phyloP scores from a whole-genome alignment of 2,888 invertebrate species.

The Eupithecia inturbata region DNA sequence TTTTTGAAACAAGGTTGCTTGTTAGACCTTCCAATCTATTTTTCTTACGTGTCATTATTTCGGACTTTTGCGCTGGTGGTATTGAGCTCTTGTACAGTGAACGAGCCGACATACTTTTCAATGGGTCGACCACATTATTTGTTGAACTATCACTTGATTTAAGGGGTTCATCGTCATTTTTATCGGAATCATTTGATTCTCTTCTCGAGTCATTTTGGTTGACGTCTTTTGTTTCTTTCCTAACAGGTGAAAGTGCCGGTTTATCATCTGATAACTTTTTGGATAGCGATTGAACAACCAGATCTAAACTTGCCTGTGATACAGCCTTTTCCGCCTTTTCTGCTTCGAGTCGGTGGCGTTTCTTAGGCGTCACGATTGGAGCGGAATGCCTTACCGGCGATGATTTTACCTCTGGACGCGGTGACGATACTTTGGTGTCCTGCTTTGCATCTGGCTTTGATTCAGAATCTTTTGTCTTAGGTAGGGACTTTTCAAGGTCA shows the following conservation, averaged over 20 bases:
- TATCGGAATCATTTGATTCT: constrained; percentile 60
- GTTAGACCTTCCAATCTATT: constrained; percentile 86
- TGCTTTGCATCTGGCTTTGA: constrained; percentile 64
- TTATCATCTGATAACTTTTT: constrained; percentile 79
- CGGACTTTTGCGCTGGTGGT: constrained; percentile 79
- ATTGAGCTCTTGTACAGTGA: constrained; percentile 78
- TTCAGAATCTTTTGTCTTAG: constrained; percentile 73
- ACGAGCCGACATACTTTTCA: constrained; percentile 80
- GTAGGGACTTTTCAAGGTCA: constrained; percentile 76
- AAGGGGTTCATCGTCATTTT: constrained; percentile 48
- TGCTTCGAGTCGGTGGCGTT: constrained; percentile 87
- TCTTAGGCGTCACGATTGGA: constrained; percentile 88
- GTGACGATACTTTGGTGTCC: constrained; percentile 69
- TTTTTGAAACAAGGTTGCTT: constrained; percentile 85
- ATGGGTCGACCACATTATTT: constrained; percentile 65
- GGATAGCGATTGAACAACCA: constrained; percentile 78
- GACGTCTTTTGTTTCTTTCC: constrained; percentile 65
- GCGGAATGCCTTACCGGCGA: constrained; percentile 72
- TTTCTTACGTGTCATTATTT: constrained; percentile 86
- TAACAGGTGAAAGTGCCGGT: constrained; percentile 46
- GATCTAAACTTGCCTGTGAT: constrained; percentile 71
- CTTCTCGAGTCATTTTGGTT: constrained; percentile 67
- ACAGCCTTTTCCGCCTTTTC: constrained; percentile 80
- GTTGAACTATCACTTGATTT: constrained; percentile 50
- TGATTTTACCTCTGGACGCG: constrained; percentile 69